Percentiles rank a stretch among this genome's conserved stretches.
phyloP scores from a whole-genome alignment of 2,797 vertebrate species.

The Petrocephalus schoutedeni region DNA sequence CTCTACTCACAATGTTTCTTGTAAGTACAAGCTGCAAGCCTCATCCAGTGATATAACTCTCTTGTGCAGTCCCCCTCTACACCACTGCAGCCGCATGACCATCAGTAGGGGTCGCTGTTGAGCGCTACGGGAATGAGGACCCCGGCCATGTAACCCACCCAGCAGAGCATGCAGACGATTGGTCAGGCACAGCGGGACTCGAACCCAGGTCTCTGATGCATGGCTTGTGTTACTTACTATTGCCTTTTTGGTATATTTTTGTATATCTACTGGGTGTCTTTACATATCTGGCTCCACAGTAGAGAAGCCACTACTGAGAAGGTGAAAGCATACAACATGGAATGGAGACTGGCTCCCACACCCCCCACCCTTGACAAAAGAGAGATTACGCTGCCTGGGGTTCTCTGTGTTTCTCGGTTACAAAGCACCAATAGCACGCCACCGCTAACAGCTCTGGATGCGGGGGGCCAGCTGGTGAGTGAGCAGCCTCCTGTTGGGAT shows the following conservation, averaged over 20 bases:
- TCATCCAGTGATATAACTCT: background rate
- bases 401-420: background rate
- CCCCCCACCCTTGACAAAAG: background rate
- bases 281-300: background rate
- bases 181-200: background rate
- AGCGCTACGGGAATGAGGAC: background rate
- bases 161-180: background rate
- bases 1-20: background rate
- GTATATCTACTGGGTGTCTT: background rate
- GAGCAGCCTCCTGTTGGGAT: background rate
- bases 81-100: background rate
- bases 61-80: background rate
- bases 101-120: background rate
- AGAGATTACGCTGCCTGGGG: background rate
- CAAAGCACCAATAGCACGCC: background rate
- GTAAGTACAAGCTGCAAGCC: background rate
- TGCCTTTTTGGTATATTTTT: background rate
- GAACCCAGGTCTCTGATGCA: background rate
- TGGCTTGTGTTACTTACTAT: background rate
- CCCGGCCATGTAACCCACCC: background rate
- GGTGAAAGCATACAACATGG: background rate
- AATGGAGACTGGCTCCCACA: background rate
- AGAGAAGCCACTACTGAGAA: background rate
- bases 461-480: background rate
- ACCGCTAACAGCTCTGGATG: background rate